These are phyloP conservation scores for Rhopalosiphum nymphaeae DNA, from an alignment of 2,888 invertebrate species.

Conservation along the genomic window DNA sequence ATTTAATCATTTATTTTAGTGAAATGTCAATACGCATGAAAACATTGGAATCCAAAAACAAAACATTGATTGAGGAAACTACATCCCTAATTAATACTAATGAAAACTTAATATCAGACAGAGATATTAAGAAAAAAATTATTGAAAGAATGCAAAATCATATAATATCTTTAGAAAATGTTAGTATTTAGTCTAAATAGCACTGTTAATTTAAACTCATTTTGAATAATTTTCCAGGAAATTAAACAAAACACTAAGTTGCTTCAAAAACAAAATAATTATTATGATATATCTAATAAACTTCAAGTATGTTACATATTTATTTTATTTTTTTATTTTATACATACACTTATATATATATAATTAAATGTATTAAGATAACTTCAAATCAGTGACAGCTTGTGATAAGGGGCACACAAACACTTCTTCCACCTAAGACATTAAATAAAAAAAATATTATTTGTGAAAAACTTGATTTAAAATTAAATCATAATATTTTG, in stretches of 20 bases:
- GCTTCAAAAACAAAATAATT: slow-evolving; percentile 63
- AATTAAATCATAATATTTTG: too few species aligned
- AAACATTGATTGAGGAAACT: slow-evolving; percentile 48
- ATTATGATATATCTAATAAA: slow-evolving; percentile 51
- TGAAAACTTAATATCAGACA: slow-evolving; percentile 47
- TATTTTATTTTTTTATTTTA: background rate
- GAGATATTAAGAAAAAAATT: slow-evolving; percentile 60
- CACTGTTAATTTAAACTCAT: slow-evolving; percentile 10
- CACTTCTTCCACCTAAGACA: too few species aligned
- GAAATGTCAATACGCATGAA: slow-evolving; percentile 54
- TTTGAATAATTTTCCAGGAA: slow-evolving; percentile 50
- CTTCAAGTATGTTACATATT: slow-evolving; percentile 50
- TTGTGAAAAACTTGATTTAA: too few species aligned
- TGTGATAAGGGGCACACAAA: too few species aligned
- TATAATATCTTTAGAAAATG: slow-evolving; percentile 54
- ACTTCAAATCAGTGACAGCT: too few species aligned
- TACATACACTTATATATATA: background rate
- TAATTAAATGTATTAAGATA: too few species aligned
- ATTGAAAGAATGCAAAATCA: slow-evolving; percentile 63
- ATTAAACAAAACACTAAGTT: slow-evolving; percentile 56
- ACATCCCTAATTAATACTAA: slow-evolving; percentile 33
- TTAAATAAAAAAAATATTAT: too few species aligned
- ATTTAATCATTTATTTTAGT: slow-evolving; percentile 4
- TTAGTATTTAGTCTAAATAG: background rate
- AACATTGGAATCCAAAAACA: slow-evolving; percentile 55